Percentiles rank a stretch among this genome's conserved stretches.
These are phyloP conservation scores for Corydoras sp. DNA, from an alignment of 2,113 vertebrate genomes.

Conservation along the genomic window DNA sequence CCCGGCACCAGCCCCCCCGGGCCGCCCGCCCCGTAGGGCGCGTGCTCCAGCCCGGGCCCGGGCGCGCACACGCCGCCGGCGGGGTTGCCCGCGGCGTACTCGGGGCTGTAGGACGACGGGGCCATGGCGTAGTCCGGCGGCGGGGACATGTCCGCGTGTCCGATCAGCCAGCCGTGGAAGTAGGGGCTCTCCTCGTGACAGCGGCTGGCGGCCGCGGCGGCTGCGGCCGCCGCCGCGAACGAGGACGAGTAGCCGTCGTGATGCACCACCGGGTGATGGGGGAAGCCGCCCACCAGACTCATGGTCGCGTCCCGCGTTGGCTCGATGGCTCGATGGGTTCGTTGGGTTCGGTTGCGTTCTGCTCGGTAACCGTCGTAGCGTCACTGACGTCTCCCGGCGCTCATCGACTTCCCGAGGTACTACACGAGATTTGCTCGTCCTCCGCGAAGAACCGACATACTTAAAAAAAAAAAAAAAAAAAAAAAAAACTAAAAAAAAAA, in stretches of 20 bases:
- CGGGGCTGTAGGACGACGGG: slow-evolving; percentile 89
- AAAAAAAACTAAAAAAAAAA: background rate
- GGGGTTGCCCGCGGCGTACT: slow-evolving; percentile 78
- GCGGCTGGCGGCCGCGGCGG: slow-evolving; percentile 79
- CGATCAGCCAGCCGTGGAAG: slow-evolving; percentile 94
- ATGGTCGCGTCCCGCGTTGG: slow-evolving; percentile 53
- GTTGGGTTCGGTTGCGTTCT: too few relatives aligned
- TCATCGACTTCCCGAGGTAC: background rate
- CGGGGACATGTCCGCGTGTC: slow-evolving; percentile 93
- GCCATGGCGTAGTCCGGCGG: slow-evolving; percentile 91
- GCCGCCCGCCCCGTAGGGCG: slow-evolving; percentile 84
- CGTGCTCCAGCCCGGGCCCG: slow-evolving; percentile 70
- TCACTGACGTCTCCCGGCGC: background rate
- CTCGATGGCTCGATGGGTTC: background rate
- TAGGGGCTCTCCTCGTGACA: slow-evolving; percentile 94
- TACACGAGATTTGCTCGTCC: slow-evolving; percentile 26
- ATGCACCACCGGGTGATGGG: slow-evolving; percentile 94
- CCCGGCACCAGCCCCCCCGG: slow-evolving; percentile 72
- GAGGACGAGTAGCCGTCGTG: slow-evolving; percentile 92
- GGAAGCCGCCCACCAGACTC: slow-evolving; percentile 93
- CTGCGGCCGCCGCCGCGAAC: slow-evolving; percentile 80
- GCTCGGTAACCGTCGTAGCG: background rate
- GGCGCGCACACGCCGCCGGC: slow-evolving; percentile 43
- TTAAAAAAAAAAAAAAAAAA: background rate
- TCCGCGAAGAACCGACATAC: slow-evolving; percentile 17